phyloP scores from a whole-genome alignment of 2,888 invertebrate species.

The Micropterix aruncella region DNA sequence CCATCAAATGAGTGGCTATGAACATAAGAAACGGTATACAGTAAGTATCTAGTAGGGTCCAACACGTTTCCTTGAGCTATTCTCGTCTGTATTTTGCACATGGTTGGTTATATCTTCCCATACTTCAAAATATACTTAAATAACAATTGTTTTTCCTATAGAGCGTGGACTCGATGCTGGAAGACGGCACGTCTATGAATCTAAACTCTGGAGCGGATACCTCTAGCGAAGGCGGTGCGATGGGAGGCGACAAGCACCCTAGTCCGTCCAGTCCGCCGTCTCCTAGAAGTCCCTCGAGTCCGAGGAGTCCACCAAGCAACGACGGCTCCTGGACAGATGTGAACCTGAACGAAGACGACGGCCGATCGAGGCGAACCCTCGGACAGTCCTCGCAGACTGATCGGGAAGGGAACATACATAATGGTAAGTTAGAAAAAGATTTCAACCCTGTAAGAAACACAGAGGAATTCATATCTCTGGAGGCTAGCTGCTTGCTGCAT shows the following conservation, averaged over 20 bases:
- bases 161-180: conserved; percentile 71
- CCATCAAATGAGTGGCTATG: no score
- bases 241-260: conserved; percentile 57
- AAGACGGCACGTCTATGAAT: conserved; percentile 61
- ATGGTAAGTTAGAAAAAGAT: conserved; percentile 14
- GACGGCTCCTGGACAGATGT: conserved; percentile 92
- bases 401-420: conserved; percentile 45
- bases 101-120: no score
- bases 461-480: neutral
- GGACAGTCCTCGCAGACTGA: neutral
- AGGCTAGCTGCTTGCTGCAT: neutral
- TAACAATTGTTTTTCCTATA: no score
- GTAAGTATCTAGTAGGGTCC: no score
- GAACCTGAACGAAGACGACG: conserved; percentile 72
- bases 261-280: conserved; percentile 16
- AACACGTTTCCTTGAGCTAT: no score
- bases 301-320: conserved; percentile 33
- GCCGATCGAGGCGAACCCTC: conserved; percentile 37
- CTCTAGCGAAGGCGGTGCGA: conserved; percentile 46
- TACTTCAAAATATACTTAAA: no score
- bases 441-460: neutral
- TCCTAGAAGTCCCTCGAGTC: neutral
- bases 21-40: no score
- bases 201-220: conserved; percentile 60
- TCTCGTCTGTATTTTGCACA: no score